These are phyloP conservation scores for Platichthys flesus DNA, from an alignment of 2,113 vertebrate species.

Conservation along the genomic window DNA sequence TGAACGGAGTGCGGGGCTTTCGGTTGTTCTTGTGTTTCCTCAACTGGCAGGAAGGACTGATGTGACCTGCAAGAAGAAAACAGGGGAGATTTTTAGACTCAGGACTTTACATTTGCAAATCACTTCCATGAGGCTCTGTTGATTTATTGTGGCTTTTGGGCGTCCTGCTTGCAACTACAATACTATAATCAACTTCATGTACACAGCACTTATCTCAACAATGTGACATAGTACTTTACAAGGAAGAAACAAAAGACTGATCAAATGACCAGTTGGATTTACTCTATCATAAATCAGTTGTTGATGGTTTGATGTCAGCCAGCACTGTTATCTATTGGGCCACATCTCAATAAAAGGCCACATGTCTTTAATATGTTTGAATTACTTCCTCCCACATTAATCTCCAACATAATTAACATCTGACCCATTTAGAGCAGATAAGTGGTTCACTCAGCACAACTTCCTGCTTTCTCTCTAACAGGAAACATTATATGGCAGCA, in stretches of 20 bases:
- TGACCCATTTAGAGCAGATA: neutral
- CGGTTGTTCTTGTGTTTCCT: slow-evolving; percentile 85
- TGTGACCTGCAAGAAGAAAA: slow-evolving; percentile 53
- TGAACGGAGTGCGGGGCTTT: slow-evolving; percentile 85
- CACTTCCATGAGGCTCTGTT: neutral
- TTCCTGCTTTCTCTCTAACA: neutral
- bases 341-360: neutral
- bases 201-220: neutral
- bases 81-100: neutral
- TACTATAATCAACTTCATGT: neutral
- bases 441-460: neutral
- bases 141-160: too few species aligned
- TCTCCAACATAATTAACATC: neutral
- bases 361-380: neutral
- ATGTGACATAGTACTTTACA: too few species aligned
- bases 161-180: too few species aligned
- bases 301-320: neutral
- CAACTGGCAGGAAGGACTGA: slow-evolving; percentile 69
- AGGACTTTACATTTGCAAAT: neutral
- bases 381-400: neutral
- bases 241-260: too few species aligned
- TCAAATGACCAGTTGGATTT: neutral
- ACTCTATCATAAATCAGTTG: neutral
- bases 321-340: neutral
- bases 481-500: neutral